These are phyloP conservation scores for Cervus canadensis DNA, from an alignment of 2,113 vertebrate genomes.

Conservation along the genomic window DNA sequence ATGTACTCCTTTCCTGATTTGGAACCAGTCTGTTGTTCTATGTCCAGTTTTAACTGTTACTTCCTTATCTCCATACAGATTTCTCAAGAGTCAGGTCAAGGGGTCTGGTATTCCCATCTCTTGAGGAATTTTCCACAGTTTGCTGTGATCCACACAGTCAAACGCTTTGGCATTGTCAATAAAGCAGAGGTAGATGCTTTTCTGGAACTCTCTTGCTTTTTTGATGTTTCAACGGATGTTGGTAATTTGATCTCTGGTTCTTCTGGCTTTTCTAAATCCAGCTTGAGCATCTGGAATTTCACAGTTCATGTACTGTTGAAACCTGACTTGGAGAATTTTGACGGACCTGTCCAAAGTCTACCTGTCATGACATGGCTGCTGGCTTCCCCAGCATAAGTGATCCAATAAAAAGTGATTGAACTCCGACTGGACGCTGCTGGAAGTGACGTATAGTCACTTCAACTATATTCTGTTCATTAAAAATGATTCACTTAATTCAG, in stretches of 20 bases:
- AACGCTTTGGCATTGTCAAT: not conserved
- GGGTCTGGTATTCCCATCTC: not conserved
- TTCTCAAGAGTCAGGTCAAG: not conserved
- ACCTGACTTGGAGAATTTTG: not conserved
- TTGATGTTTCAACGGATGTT: not conserved
- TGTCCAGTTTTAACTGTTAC: not conserved
- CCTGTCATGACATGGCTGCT: rapidly evolving
- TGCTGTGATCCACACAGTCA: not conserved
- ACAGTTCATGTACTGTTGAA: not conserved
- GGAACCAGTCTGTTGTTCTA: not conserved
- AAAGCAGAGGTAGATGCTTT: not conserved
- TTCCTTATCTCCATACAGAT: not conserved
- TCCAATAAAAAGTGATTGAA: not conserved
- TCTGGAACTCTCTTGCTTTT: not conserved
- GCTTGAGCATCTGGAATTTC: not conserved
- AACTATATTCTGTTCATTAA: not conserved
- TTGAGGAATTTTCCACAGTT: not conserved
- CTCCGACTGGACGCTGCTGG: not conserved
- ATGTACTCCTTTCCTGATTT: not conserved
- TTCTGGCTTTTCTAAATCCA: not conserved
- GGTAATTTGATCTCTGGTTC: not conserved
- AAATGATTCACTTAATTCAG: not conserved
- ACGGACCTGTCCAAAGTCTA: not conserved
- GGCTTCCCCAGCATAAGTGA: not conserved
- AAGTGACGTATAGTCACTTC: not conserved